Evolutionary conservation across 2,888 invertebrate species (phyloP).

Genomic region (Netelia fuscicornis): DNA sequence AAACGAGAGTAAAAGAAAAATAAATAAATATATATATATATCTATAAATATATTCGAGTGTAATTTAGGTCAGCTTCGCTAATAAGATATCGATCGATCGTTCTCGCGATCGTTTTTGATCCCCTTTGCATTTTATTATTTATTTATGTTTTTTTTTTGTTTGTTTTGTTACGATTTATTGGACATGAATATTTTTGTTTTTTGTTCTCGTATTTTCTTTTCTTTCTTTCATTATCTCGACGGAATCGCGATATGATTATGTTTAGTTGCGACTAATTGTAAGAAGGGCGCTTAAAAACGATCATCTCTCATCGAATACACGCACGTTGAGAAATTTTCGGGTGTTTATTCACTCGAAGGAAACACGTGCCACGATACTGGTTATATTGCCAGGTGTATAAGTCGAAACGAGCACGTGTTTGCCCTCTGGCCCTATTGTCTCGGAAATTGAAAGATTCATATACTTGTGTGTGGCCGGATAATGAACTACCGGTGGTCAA

Average conservation of each 20-base stretch:
- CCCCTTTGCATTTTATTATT: constrained; percentile 22
- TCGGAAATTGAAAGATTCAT: constrained; percentile 49
- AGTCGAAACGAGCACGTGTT: constrained; percentile 24
- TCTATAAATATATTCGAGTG: constrained; percentile 34
- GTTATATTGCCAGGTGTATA: constrained; percentile 43
- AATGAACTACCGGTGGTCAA: constrained; percentile 55
- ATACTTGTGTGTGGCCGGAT: constrained; percentile 42
- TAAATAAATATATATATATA: not conserved
- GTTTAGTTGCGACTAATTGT: constrained; percentile 22
- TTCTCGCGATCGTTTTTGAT: constrained; percentile 46
- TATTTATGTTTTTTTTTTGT: constrained; percentile 1
- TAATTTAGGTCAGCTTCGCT: constrained; percentile 61
- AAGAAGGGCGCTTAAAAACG: constrained; percentile 4
- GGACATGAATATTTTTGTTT: constrained; percentile 7
- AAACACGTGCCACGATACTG: not conserved
- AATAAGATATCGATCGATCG: constrained; percentile 56
- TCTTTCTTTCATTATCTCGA: constrained; percentile 33
- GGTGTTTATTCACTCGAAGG: not conserved
- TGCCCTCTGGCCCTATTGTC: constrained; percentile 24
- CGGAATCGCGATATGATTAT: constrained; percentile 63
- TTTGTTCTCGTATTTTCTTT: constrained; percentile 1
- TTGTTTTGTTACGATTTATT: constrained; percentile 24
- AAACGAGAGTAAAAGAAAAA: constrained; percentile 14
- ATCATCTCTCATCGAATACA: not conserved
- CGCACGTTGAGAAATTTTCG: not conserved